phyloP scores from a whole-genome alignment of 1,140 invertebrate genomes.

The Calephelis nemesis region DNA sequence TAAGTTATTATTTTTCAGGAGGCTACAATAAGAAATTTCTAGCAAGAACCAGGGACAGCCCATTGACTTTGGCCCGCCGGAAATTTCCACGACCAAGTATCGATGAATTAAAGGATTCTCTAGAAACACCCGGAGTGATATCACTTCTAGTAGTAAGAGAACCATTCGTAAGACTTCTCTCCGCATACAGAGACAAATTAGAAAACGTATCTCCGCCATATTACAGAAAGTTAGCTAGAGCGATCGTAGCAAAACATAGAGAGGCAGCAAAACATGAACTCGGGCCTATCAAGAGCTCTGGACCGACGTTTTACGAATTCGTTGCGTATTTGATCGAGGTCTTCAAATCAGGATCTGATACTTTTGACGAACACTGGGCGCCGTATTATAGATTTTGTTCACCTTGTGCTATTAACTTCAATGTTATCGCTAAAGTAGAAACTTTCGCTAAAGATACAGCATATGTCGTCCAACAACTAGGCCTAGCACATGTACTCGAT shows the following conservation, averaged over 20 bases:
- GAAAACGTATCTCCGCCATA: constrained; percentile 85
- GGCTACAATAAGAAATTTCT: constrained; percentile 82
- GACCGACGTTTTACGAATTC: constrained; percentile 87
- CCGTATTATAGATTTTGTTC: constrained; percentile 87
- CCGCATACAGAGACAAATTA: constrained; percentile 94
- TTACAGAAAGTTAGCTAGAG: constrained; percentile 84
- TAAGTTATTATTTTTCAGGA: constrained; percentile 57
- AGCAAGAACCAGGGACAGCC: constrained; percentile 78
- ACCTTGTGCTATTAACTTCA: constrained; percentile 86
- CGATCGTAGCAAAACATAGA: constrained; percentile 82
- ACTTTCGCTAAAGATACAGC: constrained; percentile 84
- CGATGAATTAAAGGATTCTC: constrained; percentile 74
- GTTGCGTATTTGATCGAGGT: constrained; percentile 81
- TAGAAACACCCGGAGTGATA: constrained; percentile 78
- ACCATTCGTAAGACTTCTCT: constrained; percentile 93
- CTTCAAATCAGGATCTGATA: constrained; percentile 56
- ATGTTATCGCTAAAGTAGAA: constrained; percentile 84
- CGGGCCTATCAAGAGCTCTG: constrained; percentile 63
- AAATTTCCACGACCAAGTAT: constrained; percentile 81
- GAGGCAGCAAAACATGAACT: constrained; percentile 58
- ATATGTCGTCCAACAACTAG: constrained; percentile 82
- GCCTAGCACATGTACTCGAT: constrained; percentile 79
- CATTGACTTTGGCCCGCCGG: constrained; percentile 80
- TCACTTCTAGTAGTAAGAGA: constrained; percentile 93
- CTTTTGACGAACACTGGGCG: constrained; percentile 87